A percentile compares a stretch with the other conserved stretches of the same genome.
Conservation (phyloP, 2,797 vertebrate genomes). For the Neosilurus hyrtlii region DNA sequence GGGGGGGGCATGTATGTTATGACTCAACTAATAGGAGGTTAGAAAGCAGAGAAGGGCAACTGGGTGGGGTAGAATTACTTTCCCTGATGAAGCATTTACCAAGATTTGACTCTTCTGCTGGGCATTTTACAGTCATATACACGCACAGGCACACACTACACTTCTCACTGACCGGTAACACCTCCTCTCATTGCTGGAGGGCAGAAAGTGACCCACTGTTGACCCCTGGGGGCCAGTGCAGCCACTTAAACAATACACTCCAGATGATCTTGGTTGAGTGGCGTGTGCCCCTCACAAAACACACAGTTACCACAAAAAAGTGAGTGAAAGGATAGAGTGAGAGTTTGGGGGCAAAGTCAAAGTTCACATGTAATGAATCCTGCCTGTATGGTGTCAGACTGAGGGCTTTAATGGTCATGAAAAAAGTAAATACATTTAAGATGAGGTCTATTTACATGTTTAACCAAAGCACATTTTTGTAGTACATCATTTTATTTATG, state of each 20-base stretch:
- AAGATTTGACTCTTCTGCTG: slow-evolving; percentile 39
- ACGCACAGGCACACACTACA: slow-evolving; percentile 38
- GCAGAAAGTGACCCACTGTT: slow-evolving; percentile 40
- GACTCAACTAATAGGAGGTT: neutral
- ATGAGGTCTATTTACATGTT: slow-evolving; percentile 4
- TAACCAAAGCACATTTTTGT: neutral
- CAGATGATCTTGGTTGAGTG: slow-evolving; percentile 19
- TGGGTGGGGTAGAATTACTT: slow-evolving; percentile 35
- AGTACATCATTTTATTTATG: neutral
- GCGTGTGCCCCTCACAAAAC: slow-evolving; percentile 28
- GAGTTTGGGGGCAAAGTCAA: slow-evolving; percentile 35
- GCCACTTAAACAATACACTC: slow-evolving; percentile 43
- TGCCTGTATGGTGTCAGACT: neutral
- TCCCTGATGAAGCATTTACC: slow-evolving; percentile 49
- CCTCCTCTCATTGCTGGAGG: slow-evolving; percentile 29
- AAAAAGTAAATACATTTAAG: neutral
- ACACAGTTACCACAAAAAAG: slow-evolving; percentile 41
- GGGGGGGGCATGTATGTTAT: slow-evolving; percentile 30
- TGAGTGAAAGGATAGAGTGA: neutral
- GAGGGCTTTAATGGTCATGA: neutral
- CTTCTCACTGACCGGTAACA: slow-evolving; percentile 38
- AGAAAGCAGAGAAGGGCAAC: neutral
- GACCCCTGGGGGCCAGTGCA: slow-evolving; percentile 35
- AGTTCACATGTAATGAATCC: slow-evolving; percentile 51
- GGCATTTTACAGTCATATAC: slow-evolving; percentile 31